Conservation (phyloP, 2,888 invertebrate genomes). For the Elysia crispata region DNA sequence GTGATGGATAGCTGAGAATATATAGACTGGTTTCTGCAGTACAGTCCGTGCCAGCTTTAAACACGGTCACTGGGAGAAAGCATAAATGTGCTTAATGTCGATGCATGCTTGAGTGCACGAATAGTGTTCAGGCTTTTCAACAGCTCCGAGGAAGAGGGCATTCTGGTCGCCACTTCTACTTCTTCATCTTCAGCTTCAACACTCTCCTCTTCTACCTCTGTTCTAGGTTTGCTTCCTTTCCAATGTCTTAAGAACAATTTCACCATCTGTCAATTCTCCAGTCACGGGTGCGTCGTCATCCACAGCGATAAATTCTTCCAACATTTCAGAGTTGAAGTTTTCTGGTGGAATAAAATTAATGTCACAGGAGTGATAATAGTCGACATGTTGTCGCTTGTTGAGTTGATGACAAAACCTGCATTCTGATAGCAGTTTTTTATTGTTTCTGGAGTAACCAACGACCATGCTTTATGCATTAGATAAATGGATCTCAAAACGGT, state of each 20-base stretch:
- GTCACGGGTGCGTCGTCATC: constrained; percentile 23
- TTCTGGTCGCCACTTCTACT: constrained; percentile 1
- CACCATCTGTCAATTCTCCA: constrained; percentile 12
- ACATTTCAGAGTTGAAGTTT: not conserved
- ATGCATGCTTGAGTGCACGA: not conserved
- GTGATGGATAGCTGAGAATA: constrained; percentile 22
- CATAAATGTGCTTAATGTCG: not conserved
- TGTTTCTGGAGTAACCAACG: constrained; percentile 4
- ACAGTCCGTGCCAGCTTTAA: not conserved
- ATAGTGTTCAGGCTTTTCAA: not conserved
- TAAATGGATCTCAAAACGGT: constrained; percentile 18
- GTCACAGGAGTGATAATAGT: constrained; percentile 6
- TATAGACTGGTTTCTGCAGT: not conserved
- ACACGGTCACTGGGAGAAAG: not conserved
- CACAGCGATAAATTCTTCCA: constrained; percentile 18
- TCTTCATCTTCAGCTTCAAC: not conserved
- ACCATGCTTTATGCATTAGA: not conserved
- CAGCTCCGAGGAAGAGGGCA: not conserved
- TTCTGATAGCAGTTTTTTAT: constrained; percentile 15
- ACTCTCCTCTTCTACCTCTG: not conserved
- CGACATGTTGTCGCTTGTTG: constrained; percentile 7
- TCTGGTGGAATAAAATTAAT: constrained; percentile 9
- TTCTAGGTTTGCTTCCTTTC: not conserved
- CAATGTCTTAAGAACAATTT: not conserved
- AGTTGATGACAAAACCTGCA: constrained; percentile 18